These are phyloP conservation scores for Hippocampus comes DNA, from an alignment of 2,113 vertebrate species.

Conservation along the genomic window DNA sequence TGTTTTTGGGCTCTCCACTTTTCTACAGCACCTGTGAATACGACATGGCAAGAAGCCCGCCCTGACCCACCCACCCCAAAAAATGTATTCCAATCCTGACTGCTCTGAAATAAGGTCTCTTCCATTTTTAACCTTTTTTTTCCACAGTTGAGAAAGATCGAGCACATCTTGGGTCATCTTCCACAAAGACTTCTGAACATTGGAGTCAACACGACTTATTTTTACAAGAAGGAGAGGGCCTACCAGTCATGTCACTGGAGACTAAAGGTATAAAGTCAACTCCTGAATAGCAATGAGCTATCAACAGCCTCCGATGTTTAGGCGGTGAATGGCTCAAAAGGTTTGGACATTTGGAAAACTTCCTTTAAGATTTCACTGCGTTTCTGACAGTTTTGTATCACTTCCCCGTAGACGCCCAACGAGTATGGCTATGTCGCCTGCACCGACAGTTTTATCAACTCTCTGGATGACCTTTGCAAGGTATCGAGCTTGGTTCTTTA, in stretches of 20 bases:
- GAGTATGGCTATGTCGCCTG: not conserved
- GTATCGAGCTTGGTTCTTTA: not conserved
- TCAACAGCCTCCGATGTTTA: not conserved
- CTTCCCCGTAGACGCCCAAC: not conserved
- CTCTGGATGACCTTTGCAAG: constrained; percentile 12
- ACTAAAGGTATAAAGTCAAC: not conserved
- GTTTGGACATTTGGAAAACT: not conserved
- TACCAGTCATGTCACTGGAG: not conserved
- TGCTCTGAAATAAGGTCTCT: not conserved
- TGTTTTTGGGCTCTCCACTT: constrained; percentile 3
- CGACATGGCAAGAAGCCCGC: not conserved
- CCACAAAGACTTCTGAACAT: constrained; percentile 3
- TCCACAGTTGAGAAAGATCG: constrained; percentile 3
- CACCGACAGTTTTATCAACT: constrained; percentile 8
- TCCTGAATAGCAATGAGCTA: not conserved
- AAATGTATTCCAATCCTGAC: not conserved
- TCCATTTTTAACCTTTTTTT: not conserved
- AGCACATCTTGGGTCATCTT: constrained; percentile 1
- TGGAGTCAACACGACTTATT: constrained; percentile 1
- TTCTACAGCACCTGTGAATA: constrained; percentile 10
- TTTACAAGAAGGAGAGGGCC: not conserved
- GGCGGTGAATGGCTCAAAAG: not conserved
- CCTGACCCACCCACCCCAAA: not conserved
- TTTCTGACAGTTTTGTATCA: not conserved
- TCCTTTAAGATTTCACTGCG: not conserved